Conservation (phyloP, 2,113 vertebrate species). For the Mellivora capensis region DNA sequence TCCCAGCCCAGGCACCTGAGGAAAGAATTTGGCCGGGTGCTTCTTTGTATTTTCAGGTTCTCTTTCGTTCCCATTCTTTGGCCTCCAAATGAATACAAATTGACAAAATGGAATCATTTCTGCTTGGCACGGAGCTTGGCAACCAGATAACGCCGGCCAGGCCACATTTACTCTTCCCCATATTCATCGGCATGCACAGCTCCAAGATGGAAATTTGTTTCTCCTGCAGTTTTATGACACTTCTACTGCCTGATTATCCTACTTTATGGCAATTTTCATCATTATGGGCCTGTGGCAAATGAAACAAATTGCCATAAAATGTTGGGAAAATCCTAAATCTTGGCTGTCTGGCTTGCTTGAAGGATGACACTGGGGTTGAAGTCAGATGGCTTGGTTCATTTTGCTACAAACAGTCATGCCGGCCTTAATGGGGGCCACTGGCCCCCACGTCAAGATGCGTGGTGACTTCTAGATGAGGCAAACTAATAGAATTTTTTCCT, state of each 20-base stretch:
- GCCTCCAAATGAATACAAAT: constrained; percentile 66
- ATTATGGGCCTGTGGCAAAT: constrained; percentile 67
- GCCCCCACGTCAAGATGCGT: neutral
- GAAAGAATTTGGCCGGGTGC: neutral
- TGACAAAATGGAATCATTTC: constrained; percentile 76
- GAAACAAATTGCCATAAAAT: constrained; percentile 75
- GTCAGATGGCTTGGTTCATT: constrained; percentile 67
- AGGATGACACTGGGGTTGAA: constrained; percentile 49
- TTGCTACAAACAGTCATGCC: constrained; percentile 39
- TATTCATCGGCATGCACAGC: constrained; percentile 63
- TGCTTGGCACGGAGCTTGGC: constrained; percentile 67
- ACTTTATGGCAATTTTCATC: constrained; percentile 72
- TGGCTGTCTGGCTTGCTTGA: constrained; percentile 63
- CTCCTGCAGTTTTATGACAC: constrained; percentile 77
- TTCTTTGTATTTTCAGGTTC: constrained; percentile 39
- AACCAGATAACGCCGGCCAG: constrained; percentile 60
- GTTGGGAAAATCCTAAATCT: constrained; percentile 67
- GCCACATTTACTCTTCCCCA: constrained; percentile 47
- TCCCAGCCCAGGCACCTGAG: constrained; percentile 15
- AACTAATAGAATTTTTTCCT: constrained; percentile 71
- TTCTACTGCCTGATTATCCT: constrained; percentile 75
- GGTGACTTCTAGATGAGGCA: constrained; percentile 60
- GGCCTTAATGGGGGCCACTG: constrained; percentile 53
- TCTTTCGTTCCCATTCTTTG: constrained; percentile 48
- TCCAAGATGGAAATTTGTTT: constrained; percentile 76